These are phyloP conservation scores for Drosophila hamatofila DNA, from an alignment of 2,888 invertebrate species.

Conservation along the genomic window DNA sequence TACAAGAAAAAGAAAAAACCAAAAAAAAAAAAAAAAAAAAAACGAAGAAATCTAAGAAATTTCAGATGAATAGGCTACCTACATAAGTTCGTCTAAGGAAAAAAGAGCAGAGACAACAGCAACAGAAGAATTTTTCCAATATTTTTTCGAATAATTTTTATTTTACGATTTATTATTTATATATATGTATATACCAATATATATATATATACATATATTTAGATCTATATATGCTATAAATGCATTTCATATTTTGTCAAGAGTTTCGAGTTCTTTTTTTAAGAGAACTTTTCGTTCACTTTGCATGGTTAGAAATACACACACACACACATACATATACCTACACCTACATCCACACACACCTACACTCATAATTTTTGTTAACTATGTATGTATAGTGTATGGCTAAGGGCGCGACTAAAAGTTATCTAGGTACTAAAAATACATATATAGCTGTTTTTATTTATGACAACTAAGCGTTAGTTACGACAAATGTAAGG, in stretches of 20 bases:
- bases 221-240: conserved; percentile 1
- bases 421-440: conserved; percentile 54
- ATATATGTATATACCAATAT: conserved; percentile 6
- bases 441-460: conserved; percentile 49
- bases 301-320: conserved; percentile 42
- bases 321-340: conserved; percentile 19
- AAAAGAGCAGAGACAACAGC: conserved; percentile 19
- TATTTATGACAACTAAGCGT: conserved; percentile 51
- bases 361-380: conserved; percentile 17
- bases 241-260: conserved; percentile 28
- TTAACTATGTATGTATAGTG: conserved; percentile 56
- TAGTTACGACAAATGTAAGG: conserved; percentile 46
- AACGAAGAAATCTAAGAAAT: conserved; percentile 45
- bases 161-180: conserved; percentile 11
- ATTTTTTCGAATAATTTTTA: conserved; percentile 1
- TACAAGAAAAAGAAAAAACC: conserved; percentile 26
- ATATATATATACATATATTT: conserved; percentile 7
- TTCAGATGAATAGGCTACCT: conserved; percentile 74
- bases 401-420: conserved; percentile 38
- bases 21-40: conserved; percentile 14
- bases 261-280: conserved; percentile 29
- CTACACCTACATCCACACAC: conserved; percentile 16
- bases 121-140: conserved; percentile 35
- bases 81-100: conserved; percentile 72
- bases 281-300: conserved; percentile 39